Base-by-base conservation (phyloP, 2,888 invertebrate species). In the Drosophila lacicola region DNA sequence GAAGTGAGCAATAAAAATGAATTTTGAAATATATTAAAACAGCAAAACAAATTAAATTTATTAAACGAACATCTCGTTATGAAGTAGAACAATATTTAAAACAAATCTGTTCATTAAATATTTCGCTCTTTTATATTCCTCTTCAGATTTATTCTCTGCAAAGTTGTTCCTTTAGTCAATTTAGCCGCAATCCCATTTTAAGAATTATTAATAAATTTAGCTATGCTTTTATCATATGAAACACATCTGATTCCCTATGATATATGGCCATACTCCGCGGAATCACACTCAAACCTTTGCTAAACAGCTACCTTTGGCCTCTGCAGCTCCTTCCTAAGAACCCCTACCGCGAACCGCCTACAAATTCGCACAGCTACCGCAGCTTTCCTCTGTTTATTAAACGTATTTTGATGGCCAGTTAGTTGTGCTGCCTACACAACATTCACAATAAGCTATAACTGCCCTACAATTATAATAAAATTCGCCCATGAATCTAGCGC, bases 401-500 rank as follows among this genome's bases (percentile, higher is more conserved):
- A 69, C 49, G 69, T 67, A 58, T 67, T 85, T 85, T 74, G 83
- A 80, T 82, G 67, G 70, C 47, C 70, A 33, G 78, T 70, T 79
- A 73, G 64, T 41, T 37, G 39, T 46, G 66, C 45, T 53, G 45
- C 60, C 34, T 34, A 19, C 51, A 11, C 41, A 47, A 41, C 25
- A 6, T 50, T 34, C 34, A 60, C 54, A 41, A 42, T 14, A 61
- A 46, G 36, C 57, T 65, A 25, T 29, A 29, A 29, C 29, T 29
- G 51, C 68, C 60, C 39, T 67, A 86, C 80, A 83, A 88, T 83
- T 86, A 78, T 60, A 64, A 56, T 67, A 54, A 69, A 78, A 56
- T 65, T 80, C 71, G 81, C 67, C 78, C 69, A 71, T 86, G 42
- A 76, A 87, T 51, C 65, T 65, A 47, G 72, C 70, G 25, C 4